Evolutionary conservation across 37 sponge, comb jelly and placozoan species (phyloP), one percentile per base, ranked within the genome.

Genomic region (Cladorhizidae sp.): DNA sequence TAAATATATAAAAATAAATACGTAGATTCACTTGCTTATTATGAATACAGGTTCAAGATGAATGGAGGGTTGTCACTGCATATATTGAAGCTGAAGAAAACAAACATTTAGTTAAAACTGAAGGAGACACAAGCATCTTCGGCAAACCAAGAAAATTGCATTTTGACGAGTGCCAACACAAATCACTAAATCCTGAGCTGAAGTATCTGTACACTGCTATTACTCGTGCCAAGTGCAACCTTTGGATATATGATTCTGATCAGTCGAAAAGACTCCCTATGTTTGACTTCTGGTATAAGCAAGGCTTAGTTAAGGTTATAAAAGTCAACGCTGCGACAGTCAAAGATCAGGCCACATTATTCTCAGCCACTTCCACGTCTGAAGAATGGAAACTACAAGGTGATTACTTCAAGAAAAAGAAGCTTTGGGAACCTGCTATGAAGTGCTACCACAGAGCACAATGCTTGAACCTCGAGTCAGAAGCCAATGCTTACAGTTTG

Each of bases 121-220:
- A 63, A 65, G 70, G 26, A 33, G 17, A 35, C 21, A 68, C 15
- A 15, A 2, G 18, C 32, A 12, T 54, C 12, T 12, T 12, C 12
- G 25, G 25, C n/a, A 5, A 81, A 33, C 82, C 80, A 21, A 79
- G 89, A 21, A 75, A 76, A 58, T 56, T 89, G 67, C 55, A 82
- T 17, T 86, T 89, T 77, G 76, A 86, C 42, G 76, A 82, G 65
- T n/a, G 58, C 23, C 54, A 73, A 40, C 87, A 93, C 82, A 86
- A 86, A 29, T 70, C 72, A 0, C 80, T 93, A 1, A 76, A 68
- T 80, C 40, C 94, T 18, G 94, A 93, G 63, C 79, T 93, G 43
- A 93, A 93, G 77, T 77, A 87, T 42, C 78, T 93, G 15, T 93
- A 93, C 78, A 93, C 94, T 33, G 94, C 94, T 0, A 72, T 93